These are phyloP conservation scores for Amphimallon solstitiale DNA, from an alignment of 2,888 invertebrate species.

Conservation along the genomic window DNA sequence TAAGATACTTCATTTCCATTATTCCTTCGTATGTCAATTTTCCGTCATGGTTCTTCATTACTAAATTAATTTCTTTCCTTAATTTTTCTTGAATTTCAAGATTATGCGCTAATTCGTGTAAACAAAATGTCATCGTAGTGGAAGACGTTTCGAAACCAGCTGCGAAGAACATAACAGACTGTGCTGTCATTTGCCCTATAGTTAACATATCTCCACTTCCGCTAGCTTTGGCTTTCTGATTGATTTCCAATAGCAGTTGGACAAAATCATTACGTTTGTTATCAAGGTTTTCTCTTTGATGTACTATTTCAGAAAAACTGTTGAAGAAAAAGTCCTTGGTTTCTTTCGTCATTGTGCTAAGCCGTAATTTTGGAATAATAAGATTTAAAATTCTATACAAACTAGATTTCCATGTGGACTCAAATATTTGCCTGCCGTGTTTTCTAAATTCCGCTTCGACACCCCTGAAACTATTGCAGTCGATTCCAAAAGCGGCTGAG, in stretches of 20 bases:
- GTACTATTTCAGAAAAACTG: conserved; percentile 60
- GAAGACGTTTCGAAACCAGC: conserved; percentile 30
- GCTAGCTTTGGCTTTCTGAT: conserved; percentile 43
- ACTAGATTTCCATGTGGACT: neutral
- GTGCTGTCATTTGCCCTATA: conserved; percentile 12
- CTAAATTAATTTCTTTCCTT: conserved; percentile 2
- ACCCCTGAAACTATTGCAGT: conserved; percentile 19
- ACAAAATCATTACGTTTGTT: conserved; percentile 66
- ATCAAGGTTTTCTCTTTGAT: conserved; percentile 61
- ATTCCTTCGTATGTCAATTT: too few species aligned
- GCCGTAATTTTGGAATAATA: conserved; percentile 2
- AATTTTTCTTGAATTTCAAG: conserved; percentile 21
- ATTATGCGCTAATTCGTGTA: conserved; percentile 20
- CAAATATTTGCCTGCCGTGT: neutral
- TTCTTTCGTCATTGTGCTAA: neutral
- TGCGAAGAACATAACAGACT: conserved; percentile 22
- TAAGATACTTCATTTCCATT: too few species aligned
- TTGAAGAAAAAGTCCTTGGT: conserved; percentile 60
- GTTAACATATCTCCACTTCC: neutral
- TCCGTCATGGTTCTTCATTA: conserved; percentile 2
- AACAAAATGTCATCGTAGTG: conserved; percentile 18
- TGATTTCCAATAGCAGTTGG: conserved; percentile 60
- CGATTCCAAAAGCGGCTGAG: conserved; percentile 9
- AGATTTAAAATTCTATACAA: conserved; percentile 6
- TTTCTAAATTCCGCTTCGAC: conserved; percentile 11